Evolutionary conservation across 2,888 invertebrate genomes (phyloP).

Genomic region (Callyntrura guangdongensis): DNA sequence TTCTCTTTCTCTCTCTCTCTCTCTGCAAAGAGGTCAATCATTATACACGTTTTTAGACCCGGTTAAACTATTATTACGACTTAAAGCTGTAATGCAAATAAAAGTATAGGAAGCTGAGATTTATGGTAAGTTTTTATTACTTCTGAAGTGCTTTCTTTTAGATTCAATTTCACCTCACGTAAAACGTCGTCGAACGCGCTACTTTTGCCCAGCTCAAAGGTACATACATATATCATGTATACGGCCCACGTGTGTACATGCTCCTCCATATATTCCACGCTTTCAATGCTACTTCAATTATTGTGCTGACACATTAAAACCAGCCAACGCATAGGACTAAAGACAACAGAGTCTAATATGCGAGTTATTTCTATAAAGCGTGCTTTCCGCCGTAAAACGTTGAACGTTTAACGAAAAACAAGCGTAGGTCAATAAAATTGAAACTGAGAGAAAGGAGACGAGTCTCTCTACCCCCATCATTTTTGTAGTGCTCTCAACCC

Average conservation of each 20-base stretch:
- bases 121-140: constrained; percentile 66
- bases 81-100: constrained; percentile 68
- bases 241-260: background rate
- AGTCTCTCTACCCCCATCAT: constrained; percentile 12
- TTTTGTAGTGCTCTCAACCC: background rate
- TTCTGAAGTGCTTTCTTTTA: constrained; percentile 68
- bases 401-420: constrained; percentile 24
- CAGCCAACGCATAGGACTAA: background rate
- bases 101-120: constrained; percentile 71
- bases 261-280: background rate
- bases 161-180: constrained; percentile 76
- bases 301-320: constrained; percentile 31
- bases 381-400: background rate
- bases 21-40: constrained; percentile 64
- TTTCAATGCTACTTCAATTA: background rate
- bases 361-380: background rate
- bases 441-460: background rate
- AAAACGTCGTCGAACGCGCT: background rate
- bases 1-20: no score
- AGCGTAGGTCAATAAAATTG: constrained; percentile 17
- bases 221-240: background rate
- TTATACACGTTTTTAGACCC: constrained; percentile 59
- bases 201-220: no score
- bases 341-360: constrained; percentile 4
- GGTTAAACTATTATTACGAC: constrained; percentile 52